A percentile compares a stretch with the other conserved stretches of the same genome.
Conservation (phyloP, 2,888 invertebrate species). For the Amphiduros pacificus region DNA sequence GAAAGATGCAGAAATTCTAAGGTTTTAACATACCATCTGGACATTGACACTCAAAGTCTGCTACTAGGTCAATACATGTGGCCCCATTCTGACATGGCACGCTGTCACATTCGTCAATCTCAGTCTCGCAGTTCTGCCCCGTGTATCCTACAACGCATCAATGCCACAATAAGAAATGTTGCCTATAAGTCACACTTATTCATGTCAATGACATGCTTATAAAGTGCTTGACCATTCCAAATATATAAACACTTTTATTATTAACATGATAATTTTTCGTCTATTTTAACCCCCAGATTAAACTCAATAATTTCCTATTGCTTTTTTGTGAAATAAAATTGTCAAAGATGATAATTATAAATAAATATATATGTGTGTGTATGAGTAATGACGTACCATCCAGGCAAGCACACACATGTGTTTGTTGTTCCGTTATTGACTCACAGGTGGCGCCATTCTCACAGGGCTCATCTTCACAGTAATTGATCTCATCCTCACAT, state of each 20-base stretch:
- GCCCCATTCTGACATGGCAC: slow-evolving; percentile 42
- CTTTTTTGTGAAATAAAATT: too few species aligned
- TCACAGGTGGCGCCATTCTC: slow-evolving; percentile 63
- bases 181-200: too few species aligned
- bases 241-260: too few species aligned
- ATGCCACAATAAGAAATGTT: too few species aligned
- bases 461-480: slow-evolving; percentile 28
- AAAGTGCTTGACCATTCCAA: too few species aligned
- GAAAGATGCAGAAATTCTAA: too few species aligned
- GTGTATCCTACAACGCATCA: slow-evolving; percentile 14
- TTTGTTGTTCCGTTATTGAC: neutral
- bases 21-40: slow-evolving; percentile 58
- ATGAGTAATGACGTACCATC: slow-evolving; percentile 5
- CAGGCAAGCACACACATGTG: slow-evolving; percentile 13
- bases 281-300: too few species aligned
- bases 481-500: slow-evolving; percentile 22
- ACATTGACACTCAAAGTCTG: slow-evolving; percentile 12
- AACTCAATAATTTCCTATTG: too few species aligned
- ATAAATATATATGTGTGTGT: neutral
- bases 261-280: too few species aligned
- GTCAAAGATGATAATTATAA: neutral
- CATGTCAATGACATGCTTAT: too few species aligned
- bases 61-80: slow-evolving; percentile 41
- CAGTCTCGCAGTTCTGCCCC: slow-evolving; percentile 20
- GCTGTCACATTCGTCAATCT: slow-evolving; percentile 26